These are phyloP conservation scores for Hoplostethus atlanticus DNA, from an alignment of 2,797 vertebrate genomes.

Conservation along the genomic window DNA sequence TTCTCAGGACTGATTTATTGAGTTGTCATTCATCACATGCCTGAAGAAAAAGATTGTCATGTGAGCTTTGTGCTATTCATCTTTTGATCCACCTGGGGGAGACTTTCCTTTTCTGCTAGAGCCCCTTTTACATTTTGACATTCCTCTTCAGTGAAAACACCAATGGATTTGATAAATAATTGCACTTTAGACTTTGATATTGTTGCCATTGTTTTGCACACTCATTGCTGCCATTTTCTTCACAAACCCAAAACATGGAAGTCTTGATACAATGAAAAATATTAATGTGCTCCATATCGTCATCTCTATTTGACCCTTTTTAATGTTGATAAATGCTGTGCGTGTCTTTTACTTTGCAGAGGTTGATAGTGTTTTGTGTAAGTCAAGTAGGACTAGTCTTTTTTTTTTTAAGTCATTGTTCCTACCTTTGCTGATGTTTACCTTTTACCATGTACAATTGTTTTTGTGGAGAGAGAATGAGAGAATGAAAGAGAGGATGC, in stretches of 20 bases:
- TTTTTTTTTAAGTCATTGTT: constrained; percentile 47
- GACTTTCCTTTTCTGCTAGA: constrained; percentile 34
- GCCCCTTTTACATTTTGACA: constrained; percentile 40
- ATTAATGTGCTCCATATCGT: constrained; percentile 14
- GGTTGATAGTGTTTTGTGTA: constrained; percentile 28
- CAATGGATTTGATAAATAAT: constrained; percentile 56
- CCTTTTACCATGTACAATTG: constrained; percentile 37
- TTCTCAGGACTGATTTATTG: not conserved
- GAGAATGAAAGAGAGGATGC: constrained; percentile 55
- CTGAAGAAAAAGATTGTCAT: constrained; percentile 23
- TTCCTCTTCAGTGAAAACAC: constrained; percentile 63
- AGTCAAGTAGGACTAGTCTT: constrained; percentile 29
- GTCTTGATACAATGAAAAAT: constrained; percentile 9
- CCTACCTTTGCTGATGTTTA: constrained; percentile 28
- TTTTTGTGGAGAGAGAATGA: constrained; percentile 35
- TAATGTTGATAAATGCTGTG: constrained; percentile 41
- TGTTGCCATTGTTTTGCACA: constrained; percentile 74
- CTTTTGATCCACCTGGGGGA: constrained; percentile 62
- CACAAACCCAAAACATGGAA: constrained; percentile 25
- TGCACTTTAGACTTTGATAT: constrained; percentile 79
- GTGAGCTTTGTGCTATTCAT: constrained; percentile 48
- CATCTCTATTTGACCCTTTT: constrained; percentile 36
- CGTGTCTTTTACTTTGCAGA: constrained; percentile 32
- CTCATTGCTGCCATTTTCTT: constrained; percentile 20
- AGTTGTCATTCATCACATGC: not conserved